Evolutionary conservation across 2,888 invertebrate genomes (phyloP), one percentile per base, ranked within the genome.

Genomic region (Copidosoma aretas): DNA sequence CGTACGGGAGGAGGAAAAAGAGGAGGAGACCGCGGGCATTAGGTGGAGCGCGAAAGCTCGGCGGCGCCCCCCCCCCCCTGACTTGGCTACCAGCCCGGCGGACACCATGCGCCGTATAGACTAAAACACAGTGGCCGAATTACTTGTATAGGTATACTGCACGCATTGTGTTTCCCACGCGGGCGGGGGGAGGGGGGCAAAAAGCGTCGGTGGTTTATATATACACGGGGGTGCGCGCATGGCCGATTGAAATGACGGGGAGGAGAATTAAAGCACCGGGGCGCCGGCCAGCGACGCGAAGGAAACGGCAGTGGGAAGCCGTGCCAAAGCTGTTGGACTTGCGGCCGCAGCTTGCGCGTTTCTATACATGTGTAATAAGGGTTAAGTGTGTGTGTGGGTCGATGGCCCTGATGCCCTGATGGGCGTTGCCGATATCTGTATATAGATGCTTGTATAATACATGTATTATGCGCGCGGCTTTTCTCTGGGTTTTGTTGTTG

Each of bases 281-380:
- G n/a, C 15, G 22, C 51, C 1, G 24, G 17, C 71, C 71, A 69
- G 72, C 66, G 67, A 32, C 3, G 32, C 4, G 8, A 32, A 32
- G 32, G 32, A 32, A 32, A 32, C 8, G 32, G 32, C 71, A 43
- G 24, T 56, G 53, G 10, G 73, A 73, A 75, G 75, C 74, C 73
- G 75, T 76, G 77, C 77, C 77, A 78, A 77, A 75, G 71, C 72
- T 71, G 74, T 77, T 75, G 76, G 77, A 76, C 75, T 77, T 74
- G 75, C 70, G 71, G 71, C 69, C 70, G 66, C 60, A n/a, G 24
- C 21, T 17, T 21, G 32, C 8, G 19, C 22, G 39, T 41, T 8
- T n/a, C n/a, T n/a, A n/a, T n/a, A n/a, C n/a, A n/a, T n/a, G n/a
- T n/a, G n/a, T n/a, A n/a, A n/a, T n/a, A n/a, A n/a, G n/a, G n/a